phyloP scores from a whole-genome alignment of 2,888 invertebrate genomes.

The Rhogogaster chlorosoma region DNA sequence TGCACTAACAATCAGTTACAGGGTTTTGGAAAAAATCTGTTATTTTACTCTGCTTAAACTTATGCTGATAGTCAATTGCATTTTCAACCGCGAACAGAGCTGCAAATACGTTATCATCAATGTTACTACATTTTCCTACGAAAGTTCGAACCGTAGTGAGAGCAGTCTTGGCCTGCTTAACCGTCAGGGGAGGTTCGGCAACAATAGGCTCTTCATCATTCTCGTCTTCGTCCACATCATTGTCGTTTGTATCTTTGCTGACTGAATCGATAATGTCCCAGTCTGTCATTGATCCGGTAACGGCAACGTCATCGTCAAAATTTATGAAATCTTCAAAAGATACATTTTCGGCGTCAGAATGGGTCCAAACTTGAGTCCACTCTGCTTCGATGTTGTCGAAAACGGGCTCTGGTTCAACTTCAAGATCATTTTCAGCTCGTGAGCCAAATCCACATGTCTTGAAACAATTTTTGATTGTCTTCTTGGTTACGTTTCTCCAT shows the following conservation, averaged over 20 bases:
- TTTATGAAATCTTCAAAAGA: constrained; percentile 54
- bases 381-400: constrained; percentile 28
- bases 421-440: constrained; percentile 36
- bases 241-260: constrained; percentile 28
- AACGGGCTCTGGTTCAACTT: constrained; percentile 4
- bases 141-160: background rate
- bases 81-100: constrained; percentile 23
- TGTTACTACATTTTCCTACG: constrained; percentile 12
- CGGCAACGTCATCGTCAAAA: constrained; percentile 54
- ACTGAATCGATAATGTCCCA: constrained; percentile 52
- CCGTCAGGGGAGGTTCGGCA: constrained; percentile 6
- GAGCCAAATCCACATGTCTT: constrained; percentile 49
- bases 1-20: background rate
- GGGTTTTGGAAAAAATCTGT: background rate
- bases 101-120: constrained; percentile 34
- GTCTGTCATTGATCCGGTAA: constrained; percentile 53
- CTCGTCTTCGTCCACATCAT: constrained; percentile 21
- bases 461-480: constrained; percentile 54
- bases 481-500: constrained; percentile 53
- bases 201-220: constrained; percentile 15
- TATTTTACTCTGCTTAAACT: constrained; percentile 28
- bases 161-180: background rate
- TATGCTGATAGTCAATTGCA: constrained; percentile 32
- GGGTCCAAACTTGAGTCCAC: background rate
- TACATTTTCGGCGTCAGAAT: constrained; percentile 39